A percentile compares a stretch with the other conserved stretches of the same genome.
Conservation (phyloP, 2,888 invertebrate genomes). For the Lottia gigantea region DNA sequence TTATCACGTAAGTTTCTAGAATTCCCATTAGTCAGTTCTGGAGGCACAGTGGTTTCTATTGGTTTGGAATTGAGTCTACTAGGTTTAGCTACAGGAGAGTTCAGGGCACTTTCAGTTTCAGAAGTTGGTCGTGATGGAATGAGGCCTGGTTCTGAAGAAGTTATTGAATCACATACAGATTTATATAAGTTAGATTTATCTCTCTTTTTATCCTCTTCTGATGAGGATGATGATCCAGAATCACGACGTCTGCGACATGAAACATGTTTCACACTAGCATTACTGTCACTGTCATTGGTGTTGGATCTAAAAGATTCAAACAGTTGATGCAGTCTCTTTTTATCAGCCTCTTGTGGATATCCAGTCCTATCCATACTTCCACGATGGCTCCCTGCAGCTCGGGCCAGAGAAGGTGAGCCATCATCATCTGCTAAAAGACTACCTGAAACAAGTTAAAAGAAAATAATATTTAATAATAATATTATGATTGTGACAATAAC, state of each 20-base stretch:
- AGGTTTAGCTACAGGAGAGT: slow-evolving; percentile 1
- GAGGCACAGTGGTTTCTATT: not conserved
- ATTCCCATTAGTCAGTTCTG: slow-evolving; percentile 7
- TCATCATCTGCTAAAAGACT: not conserved
- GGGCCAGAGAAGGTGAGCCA: not conserved
- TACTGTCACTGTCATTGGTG: slow-evolving; percentile 15
- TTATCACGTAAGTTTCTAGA: not conserved
- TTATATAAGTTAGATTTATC: not conserved
- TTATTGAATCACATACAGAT: slow-evolving; percentile 4
- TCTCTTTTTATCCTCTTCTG: slow-evolving; percentile 7
- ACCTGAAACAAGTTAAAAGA: not conserved
- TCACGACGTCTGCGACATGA: slow-evolving; percentile 28
- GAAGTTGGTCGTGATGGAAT: slow-evolving; percentile 1
- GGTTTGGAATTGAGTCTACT: not conserved
- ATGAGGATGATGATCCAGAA: slow-evolving; percentile 24
- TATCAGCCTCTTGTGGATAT: slow-evolving; percentile 52
- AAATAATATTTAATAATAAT: not conserved
- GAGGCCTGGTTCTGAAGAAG: slow-evolving; percentile 1
- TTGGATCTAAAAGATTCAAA: slow-evolving; percentile 40
- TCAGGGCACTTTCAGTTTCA: slow-evolving; percentile 21
- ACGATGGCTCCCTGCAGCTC: not conserved
- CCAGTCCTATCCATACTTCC: slow-evolving; percentile 28
- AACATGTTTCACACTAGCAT: slow-evolving; percentile 23
- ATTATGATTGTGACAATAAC: not conserved
- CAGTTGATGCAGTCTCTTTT: slow-evolving; percentile 44